Conservation (phyloP, 2,888 invertebrate species). For the Atethmia centrago region DNA sequence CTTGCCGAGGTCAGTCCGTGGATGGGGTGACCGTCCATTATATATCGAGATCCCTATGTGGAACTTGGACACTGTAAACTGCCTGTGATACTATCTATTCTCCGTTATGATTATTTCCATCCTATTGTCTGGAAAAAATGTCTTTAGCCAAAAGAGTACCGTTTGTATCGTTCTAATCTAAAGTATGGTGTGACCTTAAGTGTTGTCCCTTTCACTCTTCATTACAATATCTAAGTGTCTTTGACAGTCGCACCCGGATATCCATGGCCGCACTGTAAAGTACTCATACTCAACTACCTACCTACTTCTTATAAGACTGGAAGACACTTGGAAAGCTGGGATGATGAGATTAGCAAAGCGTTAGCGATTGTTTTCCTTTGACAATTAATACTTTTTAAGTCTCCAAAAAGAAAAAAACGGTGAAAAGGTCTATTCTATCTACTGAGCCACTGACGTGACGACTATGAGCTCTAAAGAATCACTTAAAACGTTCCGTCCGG, state of each 20-base stretch:
- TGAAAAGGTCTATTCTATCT: neutral
- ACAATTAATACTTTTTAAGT: neutral
- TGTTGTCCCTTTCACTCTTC: no score
- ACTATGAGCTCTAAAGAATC: conserved; percentile 53
- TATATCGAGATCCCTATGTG: no score
- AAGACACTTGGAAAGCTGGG: neutral
- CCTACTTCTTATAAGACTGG: neutral
- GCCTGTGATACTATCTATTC: neutral
- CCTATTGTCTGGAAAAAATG: neutral
- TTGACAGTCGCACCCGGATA: no score
- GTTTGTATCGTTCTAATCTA: no score
- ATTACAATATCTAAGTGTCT: no score
- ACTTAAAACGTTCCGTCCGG: conserved; percentile 55
- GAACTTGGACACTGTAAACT: neutral
- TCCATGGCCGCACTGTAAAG: no score
- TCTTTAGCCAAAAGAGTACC: no score
- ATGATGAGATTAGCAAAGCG: neutral
- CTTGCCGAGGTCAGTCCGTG: no score
- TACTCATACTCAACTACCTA: neutral
- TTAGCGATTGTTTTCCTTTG: neutral
- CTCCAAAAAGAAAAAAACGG: neutral
- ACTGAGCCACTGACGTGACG: conserved; percentile 7
- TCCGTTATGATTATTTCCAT: neutral
- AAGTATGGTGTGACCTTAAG: neutral
- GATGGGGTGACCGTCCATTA: no score